Base-by-base conservation (phyloP, 2,113 vertebrate species). In the Euleptes europaea region DNA sequence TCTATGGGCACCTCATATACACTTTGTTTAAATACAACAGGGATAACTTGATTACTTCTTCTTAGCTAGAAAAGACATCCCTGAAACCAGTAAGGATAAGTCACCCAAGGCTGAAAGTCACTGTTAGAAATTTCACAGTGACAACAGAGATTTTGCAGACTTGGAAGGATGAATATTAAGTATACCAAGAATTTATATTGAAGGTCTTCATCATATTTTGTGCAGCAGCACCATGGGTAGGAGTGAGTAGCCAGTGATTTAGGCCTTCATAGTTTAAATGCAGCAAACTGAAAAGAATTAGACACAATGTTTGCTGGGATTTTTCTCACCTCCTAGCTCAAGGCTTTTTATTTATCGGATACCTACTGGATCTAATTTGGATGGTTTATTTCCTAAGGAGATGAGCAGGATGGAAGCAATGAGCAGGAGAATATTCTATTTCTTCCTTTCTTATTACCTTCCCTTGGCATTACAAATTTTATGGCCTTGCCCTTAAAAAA, bases 251-350 rank as follows among this genome's bases (percentile, higher is more conserved):
- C 11, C 33, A 0, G 0, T 74, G 44, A 60, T 10, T 89, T 28
- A 54, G n/a, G 1, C 12, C 38, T n/a, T 75, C 76, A 47, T 2
- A 54, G 1, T 81, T 91, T 89, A 79, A 82, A 81, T 40, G 9
- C 19, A 83, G 12, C 91, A 26, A 88, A 91, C 80, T 14, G 76
- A 67, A 83, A 33, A 83, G 47, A 57, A 84, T 90, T 90, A 83
- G 10, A 5, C 51, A 9, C 3, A 84, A 9, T 40, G 1, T 87
- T 40, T 88, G 73, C 38, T 70, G 44, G 63, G 65, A 81, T 69
- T 15, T 84, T 88, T 90, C 84, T 89, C 31, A 78, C 5, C 15
- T 40, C 42, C 3, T 81, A 0, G 26, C 51, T 91, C 85, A 72
- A n/a, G 70, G 47, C 42, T 85, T 84, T 92, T 87, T 88, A 77